Base-by-base conservation (phyloP, 92 coral and sea anemone genomes). In the Heliopora coerulea region DNA sequence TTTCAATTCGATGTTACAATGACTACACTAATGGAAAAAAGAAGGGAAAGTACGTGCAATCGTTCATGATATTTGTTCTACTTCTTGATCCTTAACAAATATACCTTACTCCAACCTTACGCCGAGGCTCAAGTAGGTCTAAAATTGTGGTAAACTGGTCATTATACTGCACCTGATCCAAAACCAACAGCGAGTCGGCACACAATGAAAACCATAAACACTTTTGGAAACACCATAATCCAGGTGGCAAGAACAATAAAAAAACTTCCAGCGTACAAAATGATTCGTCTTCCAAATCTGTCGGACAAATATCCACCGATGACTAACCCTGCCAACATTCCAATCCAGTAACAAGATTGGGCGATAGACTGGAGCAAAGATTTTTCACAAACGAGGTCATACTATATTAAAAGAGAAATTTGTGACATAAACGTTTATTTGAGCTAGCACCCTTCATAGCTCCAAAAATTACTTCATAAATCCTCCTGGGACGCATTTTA, bases 301-400 rank as follows among this genome's bases (percentile, higher is more conserved):
- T 65, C 72, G n/a, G 72, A 20, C 29, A 65, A 37, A 27, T 65
- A 65, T 30, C 72, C 72, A 65, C 72, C 72, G 10, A 14, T 3
- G 23, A 65, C 1, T 26, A 65, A 65, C 19, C 72, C 72, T 3
- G 40, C 19, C 14, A 65, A n/a, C 72, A 65, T 65, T 44, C 72
- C 72, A 65, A 65, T 25, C 72, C 72, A 65, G 46, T 19, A 65
- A 42, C 72, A 65, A 9, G 72, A 65, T 20, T 65, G 72, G 17
- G 72, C 72, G 49, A 65, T 49, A 21, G 72, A 65, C 52, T 39
- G 72, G 14, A 65, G 49, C 46, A 65, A 20, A n/a, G 72, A 65
- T 30, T 65, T 65, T 27, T 65, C 72, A 42, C 72, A 65, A 19
- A 65, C 72, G 19, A 65, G 72, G 40, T 65, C 72, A 54, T 65